These are phyloP conservation scores for Hermatobates lingyangjiaoensis DNA, from an alignment of 1,140 invertebrate species.

Conservation along the genomic window DNA sequence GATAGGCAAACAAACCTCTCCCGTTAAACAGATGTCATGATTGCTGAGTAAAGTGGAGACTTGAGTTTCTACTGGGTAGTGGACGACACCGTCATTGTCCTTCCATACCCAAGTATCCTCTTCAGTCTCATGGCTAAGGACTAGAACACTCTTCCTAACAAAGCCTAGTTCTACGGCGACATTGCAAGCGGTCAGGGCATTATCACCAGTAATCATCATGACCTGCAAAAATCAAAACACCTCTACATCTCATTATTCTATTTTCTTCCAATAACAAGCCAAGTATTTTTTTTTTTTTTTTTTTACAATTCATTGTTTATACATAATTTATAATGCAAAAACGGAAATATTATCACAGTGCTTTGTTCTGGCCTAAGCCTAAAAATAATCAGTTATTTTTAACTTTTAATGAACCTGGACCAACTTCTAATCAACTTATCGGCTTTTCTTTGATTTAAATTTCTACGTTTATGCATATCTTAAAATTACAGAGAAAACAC, in stretches of 20 bases:
- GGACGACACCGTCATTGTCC: constrained; percentile 53
- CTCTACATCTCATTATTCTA: too few species aligned
- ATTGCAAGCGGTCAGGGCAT: constrained; percentile 95
- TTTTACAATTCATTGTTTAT: too few species aligned
- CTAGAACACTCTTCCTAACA: constrained; percentile 43
- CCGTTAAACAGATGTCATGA: constrained; percentile 86
- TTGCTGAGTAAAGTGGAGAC: constrained; percentile 21
- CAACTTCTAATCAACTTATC: too few species aligned
- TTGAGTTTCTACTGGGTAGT: constrained; percentile 32
- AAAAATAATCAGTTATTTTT: too few species aligned
- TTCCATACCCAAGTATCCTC: constrained; percentile 50
- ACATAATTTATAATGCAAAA: too few species aligned
- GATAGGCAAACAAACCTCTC: constrained; percentile 36
- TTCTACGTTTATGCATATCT: too few species aligned
- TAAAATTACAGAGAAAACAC: too few species aligned
- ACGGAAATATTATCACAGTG: too few species aligned
- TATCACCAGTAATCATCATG: constrained; percentile 98
- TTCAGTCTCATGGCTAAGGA: constrained; percentile 46
- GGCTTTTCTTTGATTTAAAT: too few species aligned
- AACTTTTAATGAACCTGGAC: too few species aligned
- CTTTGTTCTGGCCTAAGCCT: too few species aligned
- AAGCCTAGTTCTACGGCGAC: constrained; percentile 89
- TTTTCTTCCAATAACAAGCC: neutral
- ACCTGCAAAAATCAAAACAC: constrained; percentile 45
- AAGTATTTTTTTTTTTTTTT: too few species aligned